Evolutionary conservation across 1,140 invertebrate species (phyloP), one percentile per base, ranked within the genome.

Genomic region (Procambarus clarkii): DNA sequence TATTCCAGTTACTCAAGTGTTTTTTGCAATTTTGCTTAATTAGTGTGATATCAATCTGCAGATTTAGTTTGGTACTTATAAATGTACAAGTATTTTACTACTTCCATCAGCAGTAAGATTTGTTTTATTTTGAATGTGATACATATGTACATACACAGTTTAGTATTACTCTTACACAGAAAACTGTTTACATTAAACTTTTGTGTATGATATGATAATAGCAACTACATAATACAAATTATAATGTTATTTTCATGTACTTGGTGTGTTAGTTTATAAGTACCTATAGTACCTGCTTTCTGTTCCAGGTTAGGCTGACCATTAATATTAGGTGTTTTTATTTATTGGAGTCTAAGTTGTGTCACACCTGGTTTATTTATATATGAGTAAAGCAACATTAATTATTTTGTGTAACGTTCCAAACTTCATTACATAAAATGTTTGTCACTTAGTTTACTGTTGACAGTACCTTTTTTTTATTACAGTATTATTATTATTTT

Each of bases 111-210:
- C 60, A 64, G 18, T 64, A 64, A 64, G 60, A 64, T 64, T 64
- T 64, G 13, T 64, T 13, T 54, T 4, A 15, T 64, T 64, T 64
- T 64, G 60, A 64, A 18, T 64, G 60, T 64, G 18, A 64, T 64
- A 18, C 60, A 64, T 64, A n/a, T 64, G 60, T 64, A 64, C 21
- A 64, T 64, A 74, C 69, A 74, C 69, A 34, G 69, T 74, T 34
- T 34, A 74, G 69, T 64, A 74, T 74, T 74, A 34, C 69, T 74
- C 69, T 74, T 74, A 34, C 69, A 74, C n/a, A 24, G n/a, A 74
- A 34, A 74, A 34, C 21, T 74, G 69, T 34, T 74, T 74, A 18
- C n/a, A 74, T 74, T 34, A 74, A 5, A 74, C 69, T 74, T 74
- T 34, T 69, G 34, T 74, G 69, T 74, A 74, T 74, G n/a, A n/a